These are phyloP conservation scores for Torymus tubicola DNA, from an alignment of 2,888 invertebrate genomes.

Conservation along the genomic window DNA sequence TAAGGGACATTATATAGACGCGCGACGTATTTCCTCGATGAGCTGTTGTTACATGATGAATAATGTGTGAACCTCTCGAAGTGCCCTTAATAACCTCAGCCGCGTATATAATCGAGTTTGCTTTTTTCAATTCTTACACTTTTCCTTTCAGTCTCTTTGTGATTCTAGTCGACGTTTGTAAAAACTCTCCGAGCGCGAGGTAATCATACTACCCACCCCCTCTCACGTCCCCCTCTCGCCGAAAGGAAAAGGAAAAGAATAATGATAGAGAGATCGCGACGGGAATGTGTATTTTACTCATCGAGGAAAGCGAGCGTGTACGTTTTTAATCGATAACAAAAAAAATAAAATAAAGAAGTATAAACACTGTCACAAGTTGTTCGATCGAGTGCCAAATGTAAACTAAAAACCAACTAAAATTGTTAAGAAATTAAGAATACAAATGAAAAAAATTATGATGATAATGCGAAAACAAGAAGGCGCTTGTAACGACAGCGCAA, in stretches of 20 bases:
- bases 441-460: not conserved
- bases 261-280: slow-evolving; percentile 11
- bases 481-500: slow-evolving; percentile 3
- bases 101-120: slow-evolving; percentile 20
- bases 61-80: slow-evolving; percentile 40
- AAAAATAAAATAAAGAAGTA: not conserved
- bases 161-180: slow-evolving; percentile 57
- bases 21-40: slow-evolving; percentile 50
- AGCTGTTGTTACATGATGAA: slow-evolving; percentile 10
- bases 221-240: slow-evolving; percentile 24
- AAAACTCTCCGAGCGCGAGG: slow-evolving; percentile 43
- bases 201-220: slow-evolving; percentile 24
- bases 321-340: not conserved
- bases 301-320: slow-evolving; percentile 41
- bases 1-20: not conserved
- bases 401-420: slow-evolving; percentile 30
- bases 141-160: slow-evolving; percentile 42
- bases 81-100: slow-evolving; percentile 47
- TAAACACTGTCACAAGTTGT: slow-evolving; percentile 51
- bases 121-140: slow-evolving; percentile 36
- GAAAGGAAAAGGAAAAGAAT: slow-evolving; percentile 26
- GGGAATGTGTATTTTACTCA: slow-evolving; percentile 31
- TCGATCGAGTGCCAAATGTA: slow-evolving; percentile 57
- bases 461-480: slow-evolving; percentile 22
- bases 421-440: slow-evolving; percentile 38